These are phyloP conservation scores for Agrochola litura DNA, from an alignment of 2,888 invertebrate genomes.

Conservation along the genomic window DNA sequence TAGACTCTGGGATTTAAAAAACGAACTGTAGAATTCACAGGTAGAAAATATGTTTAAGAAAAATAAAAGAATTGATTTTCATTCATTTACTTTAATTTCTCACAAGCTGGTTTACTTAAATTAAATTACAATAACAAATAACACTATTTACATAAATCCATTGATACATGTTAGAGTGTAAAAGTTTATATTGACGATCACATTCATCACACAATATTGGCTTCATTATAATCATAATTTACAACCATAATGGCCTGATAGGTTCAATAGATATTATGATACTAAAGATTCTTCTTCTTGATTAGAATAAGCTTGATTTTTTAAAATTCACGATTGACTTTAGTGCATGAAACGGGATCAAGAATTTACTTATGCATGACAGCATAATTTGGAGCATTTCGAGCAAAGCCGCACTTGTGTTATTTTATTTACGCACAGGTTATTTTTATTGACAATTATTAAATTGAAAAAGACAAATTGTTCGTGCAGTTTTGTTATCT, in stretches of 20 bases:
- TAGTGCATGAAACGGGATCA: too few species aligned
- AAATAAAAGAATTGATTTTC: slow-evolving; percentile 9
- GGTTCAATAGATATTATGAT: not conserved
- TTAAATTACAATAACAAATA: slow-evolving; percentile 2
- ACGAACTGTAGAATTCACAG: too few species aligned
- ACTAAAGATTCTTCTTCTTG: not conserved
- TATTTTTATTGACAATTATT: not conserved
- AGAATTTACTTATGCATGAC: too few species aligned
- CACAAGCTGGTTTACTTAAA: not conserved
- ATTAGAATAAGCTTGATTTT: too few species aligned
- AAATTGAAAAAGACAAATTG: not conserved
- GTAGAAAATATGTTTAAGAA: too few species aligned
- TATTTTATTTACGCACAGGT: not conserved
- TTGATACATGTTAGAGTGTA: not conserved
- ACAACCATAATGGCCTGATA: not conserved
- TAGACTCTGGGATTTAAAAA: too few species aligned
- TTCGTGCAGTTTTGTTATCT: not conserved
- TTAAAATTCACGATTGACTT: too few species aligned
- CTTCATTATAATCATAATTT: not conserved
- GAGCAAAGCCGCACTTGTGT: not conserved
- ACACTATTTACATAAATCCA: slow-evolving; percentile 40
- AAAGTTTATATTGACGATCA: too few species aligned
- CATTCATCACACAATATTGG: not conserved
- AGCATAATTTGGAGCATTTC: not conserved
- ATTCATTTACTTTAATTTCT: slow-evolving; percentile 6